phyloP scores from a whole-genome alignment of 2,113 vertebrate genomes.

The Rhynchopsitta pachyrhyncha region DNA sequence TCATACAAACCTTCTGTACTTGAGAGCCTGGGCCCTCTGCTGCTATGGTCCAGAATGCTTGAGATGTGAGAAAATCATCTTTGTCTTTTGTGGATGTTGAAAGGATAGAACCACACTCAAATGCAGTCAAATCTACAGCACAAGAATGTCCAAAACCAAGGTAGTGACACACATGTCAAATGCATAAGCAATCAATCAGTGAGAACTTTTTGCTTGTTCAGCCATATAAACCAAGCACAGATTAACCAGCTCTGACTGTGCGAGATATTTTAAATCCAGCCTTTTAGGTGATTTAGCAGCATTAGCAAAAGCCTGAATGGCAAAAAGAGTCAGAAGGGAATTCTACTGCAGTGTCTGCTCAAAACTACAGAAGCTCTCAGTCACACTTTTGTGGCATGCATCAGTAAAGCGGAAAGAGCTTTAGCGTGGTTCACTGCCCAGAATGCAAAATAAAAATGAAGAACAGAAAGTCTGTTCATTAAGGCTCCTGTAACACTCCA shows the following conservation, averaged over 20 bases:
- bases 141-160: background rate
- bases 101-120: background rate
- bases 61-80: background rate
- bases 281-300: background rate
- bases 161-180: background rate
- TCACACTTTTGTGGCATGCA: background rate
- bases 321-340: slow-evolving; percentile 22
- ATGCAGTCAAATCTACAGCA: background rate
- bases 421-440: background rate
- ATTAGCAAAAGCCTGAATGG: background rate
- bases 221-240: background rate
- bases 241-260: background rate
- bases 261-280: background rate
- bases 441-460: slow-evolving; percentile 56
- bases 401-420: slow-evolving; percentile 27
- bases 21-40: background rate
- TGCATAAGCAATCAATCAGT: background rate
- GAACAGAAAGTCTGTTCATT: slow-evolving; percentile 16
- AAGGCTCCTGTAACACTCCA: background rate
- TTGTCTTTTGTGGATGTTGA: background rate
- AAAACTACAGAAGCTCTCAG: slow-evolving; percentile 26
- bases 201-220: background rate
- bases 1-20: background rate
- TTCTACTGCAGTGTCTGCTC: slow-evolving; percentile 38
- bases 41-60: background rate